Conservation (phyloP, 2,797 vertebrate genomes). For the Pseudotriccus pelzelni region DNA sequence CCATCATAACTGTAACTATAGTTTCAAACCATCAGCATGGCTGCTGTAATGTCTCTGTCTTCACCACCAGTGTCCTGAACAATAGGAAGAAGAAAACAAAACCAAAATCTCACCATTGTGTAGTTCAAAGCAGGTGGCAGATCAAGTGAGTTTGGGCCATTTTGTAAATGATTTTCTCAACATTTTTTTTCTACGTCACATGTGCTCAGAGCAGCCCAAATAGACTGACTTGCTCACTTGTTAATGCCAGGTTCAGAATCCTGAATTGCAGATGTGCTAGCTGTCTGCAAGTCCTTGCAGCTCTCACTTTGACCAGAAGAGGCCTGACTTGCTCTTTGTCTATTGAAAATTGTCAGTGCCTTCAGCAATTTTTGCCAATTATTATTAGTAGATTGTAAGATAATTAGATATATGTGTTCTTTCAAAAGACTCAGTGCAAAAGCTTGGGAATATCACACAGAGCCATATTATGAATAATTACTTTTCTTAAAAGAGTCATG, state of each 20-base stretch:
- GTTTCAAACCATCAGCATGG: not conserved
- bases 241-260: not conserved
- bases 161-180: not conserved
- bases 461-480: not conserved
- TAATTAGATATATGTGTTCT: not conserved
- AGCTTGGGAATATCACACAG: not conserved
- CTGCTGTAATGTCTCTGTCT: not conserved
- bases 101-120: not conserved
- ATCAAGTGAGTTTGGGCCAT: not conserved
- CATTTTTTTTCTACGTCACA: not conserved
- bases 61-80: not conserved
- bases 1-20: not conserved
- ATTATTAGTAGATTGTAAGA: not conserved
- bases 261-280: not conserved
- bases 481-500: not conserved
- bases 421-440: not conserved
- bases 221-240: not conserved
- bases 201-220: not conserved
- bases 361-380: not conserved
- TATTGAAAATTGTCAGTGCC: not conserved
- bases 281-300: constrained; percentile 16
- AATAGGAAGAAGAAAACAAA: not conserved
- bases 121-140: not conserved
- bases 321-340: constrained; percentile 46
- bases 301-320: constrained; percentile 51